phyloP scores from a whole-genome alignment of 2,888 invertebrate genomes.

The Apodemia mormo region DNA sequence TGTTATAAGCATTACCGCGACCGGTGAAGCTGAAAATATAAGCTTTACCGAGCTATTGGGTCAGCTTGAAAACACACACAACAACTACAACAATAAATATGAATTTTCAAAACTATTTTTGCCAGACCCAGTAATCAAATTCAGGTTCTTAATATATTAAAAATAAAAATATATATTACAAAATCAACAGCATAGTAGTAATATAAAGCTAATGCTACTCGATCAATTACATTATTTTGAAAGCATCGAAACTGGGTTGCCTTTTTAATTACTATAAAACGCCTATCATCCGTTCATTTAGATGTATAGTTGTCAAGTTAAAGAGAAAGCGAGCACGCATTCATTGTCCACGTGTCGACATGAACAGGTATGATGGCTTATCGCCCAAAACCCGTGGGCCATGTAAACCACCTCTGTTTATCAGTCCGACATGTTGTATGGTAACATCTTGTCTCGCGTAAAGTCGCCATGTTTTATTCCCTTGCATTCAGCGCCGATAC shows the following conservation, averaged over 20 bases:
- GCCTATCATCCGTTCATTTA: slow-evolving; percentile 30
- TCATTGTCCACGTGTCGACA: slow-evolving; percentile 59
- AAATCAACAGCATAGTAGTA: background rate
- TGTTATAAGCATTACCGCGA: too few relatives aligned
- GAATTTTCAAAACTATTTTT: too few relatives aligned
- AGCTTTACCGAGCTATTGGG: too few relatives aligned
- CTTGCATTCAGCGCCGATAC: slow-evolving; percentile 75
- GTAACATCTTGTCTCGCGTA: slow-evolving; percentile 73
- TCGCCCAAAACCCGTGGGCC: slow-evolving; percentile 66
- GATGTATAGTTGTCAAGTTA: slow-evolving; percentile 22
- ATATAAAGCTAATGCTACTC: background rate
- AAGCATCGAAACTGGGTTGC: background rate
- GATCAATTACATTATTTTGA: slow-evolving; percentile 7
- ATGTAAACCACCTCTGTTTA: slow-evolving; percentile 63
- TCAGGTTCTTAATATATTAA: too few relatives aligned
- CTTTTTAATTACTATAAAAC: slow-evolving; percentile 35
- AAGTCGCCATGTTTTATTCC: slow-evolving; percentile 77
- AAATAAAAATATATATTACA: background rate
- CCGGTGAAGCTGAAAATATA: too few relatives aligned
- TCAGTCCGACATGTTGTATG: slow-evolving; percentile 55
- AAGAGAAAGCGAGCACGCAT: slow-evolving; percentile 42
- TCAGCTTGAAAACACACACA: too few relatives aligned
- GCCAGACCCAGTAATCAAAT: too few relatives aligned
- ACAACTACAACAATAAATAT: too few relatives aligned
- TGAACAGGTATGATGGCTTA: slow-evolving; percentile 61